Evolutionary conservation across 2,113 vertebrate genomes (phyloP).

Genomic region (Mormoops blainvillei): DNA sequence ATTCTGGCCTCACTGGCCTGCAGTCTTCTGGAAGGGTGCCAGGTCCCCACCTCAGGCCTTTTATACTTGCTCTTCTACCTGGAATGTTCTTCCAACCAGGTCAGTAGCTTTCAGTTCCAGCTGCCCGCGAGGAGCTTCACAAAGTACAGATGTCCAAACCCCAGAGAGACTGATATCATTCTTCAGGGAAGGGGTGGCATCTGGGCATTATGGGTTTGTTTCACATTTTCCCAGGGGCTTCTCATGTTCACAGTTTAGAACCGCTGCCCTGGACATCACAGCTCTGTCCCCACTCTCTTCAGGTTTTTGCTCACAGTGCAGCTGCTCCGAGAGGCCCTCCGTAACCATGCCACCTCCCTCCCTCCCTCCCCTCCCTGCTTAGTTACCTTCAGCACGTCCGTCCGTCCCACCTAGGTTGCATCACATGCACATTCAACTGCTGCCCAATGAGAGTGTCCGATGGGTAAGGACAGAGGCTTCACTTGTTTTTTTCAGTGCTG

Average conservation of each 20-base stretch:
- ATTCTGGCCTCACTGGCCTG: neutral
- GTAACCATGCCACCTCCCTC: neutral
- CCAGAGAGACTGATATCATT: neutral
- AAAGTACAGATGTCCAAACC: neutral
- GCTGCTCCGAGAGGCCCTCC: neutral
- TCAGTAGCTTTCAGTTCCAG: neutral
- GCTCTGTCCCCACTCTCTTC: neutral
- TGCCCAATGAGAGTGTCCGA: neutral
- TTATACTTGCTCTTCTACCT: neutral
- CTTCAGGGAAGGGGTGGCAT: neutral
- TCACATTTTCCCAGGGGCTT: neutral
- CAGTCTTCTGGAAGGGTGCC: neutral
- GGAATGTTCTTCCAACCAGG: neutral
- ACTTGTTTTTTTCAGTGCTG: neutral
- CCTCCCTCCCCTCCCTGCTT: accelerated
- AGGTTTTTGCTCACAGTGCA: neutral
- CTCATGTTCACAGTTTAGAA: neutral
- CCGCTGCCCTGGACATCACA: accelerated
- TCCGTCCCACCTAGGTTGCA: neutral
- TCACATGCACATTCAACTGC: neutral
- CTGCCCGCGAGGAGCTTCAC: neutral
- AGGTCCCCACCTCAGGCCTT: neutral
- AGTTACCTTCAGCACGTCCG: accelerated
- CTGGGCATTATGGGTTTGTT: neutral
- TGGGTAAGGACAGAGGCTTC: neutral